Percentiles rank a stretch among this genome's conserved stretches.
Conservation (phyloP, 2,113 vertebrate species). For the Phrynosoma blainvillii region DNA sequence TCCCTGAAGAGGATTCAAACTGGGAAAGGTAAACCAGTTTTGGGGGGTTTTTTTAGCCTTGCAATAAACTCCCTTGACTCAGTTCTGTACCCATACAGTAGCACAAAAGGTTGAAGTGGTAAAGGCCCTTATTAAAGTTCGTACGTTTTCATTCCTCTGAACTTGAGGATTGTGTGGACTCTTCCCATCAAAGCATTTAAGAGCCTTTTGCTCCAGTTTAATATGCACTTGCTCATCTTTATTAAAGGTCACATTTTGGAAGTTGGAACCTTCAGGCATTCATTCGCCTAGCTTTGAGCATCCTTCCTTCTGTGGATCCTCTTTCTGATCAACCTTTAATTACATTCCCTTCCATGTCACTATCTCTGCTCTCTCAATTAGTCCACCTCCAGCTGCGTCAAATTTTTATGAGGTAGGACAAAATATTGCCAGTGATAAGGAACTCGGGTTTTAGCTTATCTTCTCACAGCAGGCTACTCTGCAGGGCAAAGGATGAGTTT, state of each 20-base stretch:
- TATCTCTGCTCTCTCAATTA: conserved; percentile 71
- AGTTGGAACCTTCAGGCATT: conserved; percentile 41
- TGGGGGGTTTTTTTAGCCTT: too few species aligned
- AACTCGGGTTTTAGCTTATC: conserved; percentile 65
- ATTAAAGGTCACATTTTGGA: conserved; percentile 48
- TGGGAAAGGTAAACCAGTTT: too few species aligned
- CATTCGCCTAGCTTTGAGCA: conserved; percentile 42
- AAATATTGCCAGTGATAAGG: conserved; percentile 63
- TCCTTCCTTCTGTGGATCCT: conserved; percentile 36
- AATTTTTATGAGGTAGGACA: conserved; percentile 67
- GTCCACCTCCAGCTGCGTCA: conserved; percentile 65
- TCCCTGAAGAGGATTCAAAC: too few species aligned
- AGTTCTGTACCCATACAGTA: too few species aligned
- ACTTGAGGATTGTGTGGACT: conserved; percentile 20
- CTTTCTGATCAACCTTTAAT: conserved; percentile 62
- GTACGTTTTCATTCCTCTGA: neutral
- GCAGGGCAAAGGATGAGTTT: conserved; percentile 52
- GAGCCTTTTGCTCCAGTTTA: conserved; percentile 19
- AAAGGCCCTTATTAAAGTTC: neutral
- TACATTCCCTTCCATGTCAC: conserved; percentile 63
- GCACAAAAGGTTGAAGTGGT: neutral
- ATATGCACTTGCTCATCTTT: conserved; percentile 41
- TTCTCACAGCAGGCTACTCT: conserved; percentile 67
- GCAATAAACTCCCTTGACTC: neutral
- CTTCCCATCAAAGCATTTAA: conserved; percentile 18